Evolutionary conservation across 2,113 vertebrate species (phyloP).

Genomic region (Lontra canadensis): DNA sequence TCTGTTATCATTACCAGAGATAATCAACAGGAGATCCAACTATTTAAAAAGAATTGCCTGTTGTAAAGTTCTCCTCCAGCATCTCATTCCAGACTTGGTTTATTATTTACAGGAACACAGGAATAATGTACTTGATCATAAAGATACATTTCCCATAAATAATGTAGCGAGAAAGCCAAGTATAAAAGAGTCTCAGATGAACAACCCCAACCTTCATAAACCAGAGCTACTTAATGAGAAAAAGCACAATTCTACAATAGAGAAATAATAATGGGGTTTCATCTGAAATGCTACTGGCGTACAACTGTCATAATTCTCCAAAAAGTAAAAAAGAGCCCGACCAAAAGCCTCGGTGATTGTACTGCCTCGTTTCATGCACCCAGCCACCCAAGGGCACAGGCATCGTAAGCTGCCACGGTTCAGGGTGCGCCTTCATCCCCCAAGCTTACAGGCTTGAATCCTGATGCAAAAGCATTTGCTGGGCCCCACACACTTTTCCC

Average conservation of each 20-base stretch:
- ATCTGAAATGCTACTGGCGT: background rate
- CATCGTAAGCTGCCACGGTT: background rate
- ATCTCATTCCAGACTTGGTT: constrained; percentile 39
- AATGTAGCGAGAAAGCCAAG: constrained; percentile 46
- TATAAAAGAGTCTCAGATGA: constrained; percentile 64
- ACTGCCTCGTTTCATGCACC: rapidly evolving
- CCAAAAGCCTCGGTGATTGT: background rate
- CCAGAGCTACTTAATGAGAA: constrained; percentile 61
- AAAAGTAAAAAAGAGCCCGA: background rate
- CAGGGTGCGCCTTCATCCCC: background rate
- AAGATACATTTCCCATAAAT: constrained; percentile 70
- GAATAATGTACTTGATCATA: constrained; percentile 65
- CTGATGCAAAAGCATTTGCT: background rate
- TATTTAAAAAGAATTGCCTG: background rate
- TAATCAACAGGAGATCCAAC: constrained; percentile 1
- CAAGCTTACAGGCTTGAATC: background rate
- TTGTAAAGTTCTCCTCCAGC: background rate
- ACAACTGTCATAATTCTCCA: background rate
- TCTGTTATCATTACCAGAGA: background rate
- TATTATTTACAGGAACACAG: constrained; percentile 67
- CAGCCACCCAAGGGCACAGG: rapidly evolving
- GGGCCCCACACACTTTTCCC: background rate
- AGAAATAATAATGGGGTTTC: constrained; percentile 50
- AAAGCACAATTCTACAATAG: constrained; percentile 30
- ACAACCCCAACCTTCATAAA: constrained; percentile 54